A percentile compares a stretch with the other conserved stretches of the same genome.
These are phyloP conservation scores for Gryllus bimaculatus DNA, from an alignment of 1,140 invertebrate genomes.

Conservation along the genomic window DNA sequence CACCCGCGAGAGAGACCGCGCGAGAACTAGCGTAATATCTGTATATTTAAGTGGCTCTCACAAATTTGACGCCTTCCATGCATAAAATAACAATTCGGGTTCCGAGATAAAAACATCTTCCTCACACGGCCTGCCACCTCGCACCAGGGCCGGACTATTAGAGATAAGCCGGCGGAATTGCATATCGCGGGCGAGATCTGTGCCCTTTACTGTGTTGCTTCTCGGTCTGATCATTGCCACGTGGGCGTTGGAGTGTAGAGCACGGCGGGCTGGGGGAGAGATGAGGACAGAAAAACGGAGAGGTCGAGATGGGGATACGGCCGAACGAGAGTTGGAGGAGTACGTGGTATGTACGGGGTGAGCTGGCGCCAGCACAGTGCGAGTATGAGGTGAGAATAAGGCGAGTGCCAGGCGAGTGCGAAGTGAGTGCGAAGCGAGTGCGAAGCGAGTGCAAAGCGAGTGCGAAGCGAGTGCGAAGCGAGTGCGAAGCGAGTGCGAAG, in stretches of 20 bases:
- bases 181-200: not conserved
- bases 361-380: too few relatives aligned
- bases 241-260: not conserved
- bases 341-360: too few relatives aligned
- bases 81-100: not conserved
- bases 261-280: not conserved
- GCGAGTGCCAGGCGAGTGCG: too few relatives aligned
- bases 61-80: constrained; percentile 3
- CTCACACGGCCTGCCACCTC: not conserved
- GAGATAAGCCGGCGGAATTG: not conserved
- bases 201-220: not conserved
- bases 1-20: not conserved
- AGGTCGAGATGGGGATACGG: not conserved
- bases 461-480: too few relatives aligned
- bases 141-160: not conserved
- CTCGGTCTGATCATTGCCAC: not conserved
- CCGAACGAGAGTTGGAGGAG: too few relatives aligned
- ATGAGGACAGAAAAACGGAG: not conserved
- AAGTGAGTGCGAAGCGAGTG: too few relatives aligned
- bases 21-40: not conserved
- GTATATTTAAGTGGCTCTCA: not conserved
- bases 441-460: too few relatives aligned
- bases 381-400: too few relatives aligned
- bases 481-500: too few relatives aligned
- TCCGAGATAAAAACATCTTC: not conserved